Percentiles rank a stretch among this genome's conserved stretches.
These are phyloP conservation scores for Caranx ignobilis DNA, from an alignment of 2,113 vertebrate species.

Conservation along the genomic window DNA sequence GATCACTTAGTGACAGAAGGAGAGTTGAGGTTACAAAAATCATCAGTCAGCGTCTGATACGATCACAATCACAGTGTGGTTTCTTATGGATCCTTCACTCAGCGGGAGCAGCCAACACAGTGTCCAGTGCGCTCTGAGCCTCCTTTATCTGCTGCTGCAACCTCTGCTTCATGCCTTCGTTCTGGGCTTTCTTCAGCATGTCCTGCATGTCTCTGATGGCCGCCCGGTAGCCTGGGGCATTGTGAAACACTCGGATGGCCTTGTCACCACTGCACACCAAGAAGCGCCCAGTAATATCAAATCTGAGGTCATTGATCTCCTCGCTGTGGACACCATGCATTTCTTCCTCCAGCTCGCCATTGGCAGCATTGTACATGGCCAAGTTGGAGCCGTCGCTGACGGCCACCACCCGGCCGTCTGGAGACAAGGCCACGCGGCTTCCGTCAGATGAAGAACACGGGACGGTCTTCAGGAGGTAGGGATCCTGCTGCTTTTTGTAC, in stretches of 20 bases:
- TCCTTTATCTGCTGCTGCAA: slow-evolving; percentile 90
- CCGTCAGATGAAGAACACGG: slow-evolving; percentile 80
- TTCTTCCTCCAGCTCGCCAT: slow-evolving; percentile 88
- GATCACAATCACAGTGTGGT: not conserved
- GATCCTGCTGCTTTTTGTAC: slow-evolving; percentile 97
- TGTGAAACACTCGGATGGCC: slow-evolving; percentile 91
- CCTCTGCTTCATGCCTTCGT: slow-evolving; percentile 88
- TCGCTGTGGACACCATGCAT: slow-evolving; percentile 84
- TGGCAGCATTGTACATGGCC: slow-evolving; percentile 84
- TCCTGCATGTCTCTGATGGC: slow-evolving; percentile 90
- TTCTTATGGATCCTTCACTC: slow-evolving; percentile 37
- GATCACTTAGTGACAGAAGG: slow-evolving; percentile 17
- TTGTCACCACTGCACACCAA: slow-evolving; percentile 91
- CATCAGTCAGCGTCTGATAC: slow-evolving; percentile 9
- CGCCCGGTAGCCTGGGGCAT: slow-evolving; percentile 89
- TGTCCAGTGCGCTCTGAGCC: slow-evolving; percentile 87
- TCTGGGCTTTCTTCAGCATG: slow-evolving; percentile 89
- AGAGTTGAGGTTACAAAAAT: slow-evolving; percentile 11
- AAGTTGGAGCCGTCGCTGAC: slow-evolving; percentile 85
- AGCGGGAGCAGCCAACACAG: slow-evolving; percentile 79
- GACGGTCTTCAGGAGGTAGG: slow-evolving; percentile 90
- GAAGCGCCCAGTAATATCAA: slow-evolving; percentile 90
- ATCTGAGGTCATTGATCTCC: slow-evolving; percentile 85
- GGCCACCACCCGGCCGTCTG: slow-evolving; percentile 88
- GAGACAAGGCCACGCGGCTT: slow-evolving; percentile 88